phyloP scores from a whole-genome alignment of 2,113 vertebrate species.

The Nesoenas mayeri region DNA sequence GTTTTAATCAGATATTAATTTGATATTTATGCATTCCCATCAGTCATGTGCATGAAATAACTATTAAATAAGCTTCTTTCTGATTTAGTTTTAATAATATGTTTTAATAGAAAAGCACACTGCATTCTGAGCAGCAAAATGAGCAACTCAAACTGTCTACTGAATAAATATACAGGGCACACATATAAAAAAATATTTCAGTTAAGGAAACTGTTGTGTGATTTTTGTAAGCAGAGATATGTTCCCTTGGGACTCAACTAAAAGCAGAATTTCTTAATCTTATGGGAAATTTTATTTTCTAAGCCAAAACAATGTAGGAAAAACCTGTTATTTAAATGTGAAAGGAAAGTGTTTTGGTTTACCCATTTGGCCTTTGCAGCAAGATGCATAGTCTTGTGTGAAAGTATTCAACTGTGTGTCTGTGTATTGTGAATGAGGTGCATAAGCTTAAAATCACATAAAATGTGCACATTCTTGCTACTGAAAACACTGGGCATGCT shows the following conservation, averaged over 20 bases:
- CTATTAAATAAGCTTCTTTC: constrained; percentile 56
- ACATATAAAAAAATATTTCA: constrained; percentile 39
- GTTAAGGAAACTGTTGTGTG: constrained; percentile 32
- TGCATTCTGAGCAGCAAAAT: constrained; percentile 48
- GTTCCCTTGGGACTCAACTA: constrained; percentile 23
- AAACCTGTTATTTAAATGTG: constrained; percentile 21
- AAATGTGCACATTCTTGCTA: background rate
- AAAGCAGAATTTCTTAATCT: constrained; percentile 62
- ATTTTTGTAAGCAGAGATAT: constrained; percentile 56
- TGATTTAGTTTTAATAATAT: constrained; percentile 44
- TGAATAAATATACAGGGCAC: constrained; percentile 43
- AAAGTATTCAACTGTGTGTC: background rate
- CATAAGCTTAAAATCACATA: background rate
- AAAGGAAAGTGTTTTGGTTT: constrained; percentile 37
- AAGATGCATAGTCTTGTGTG: background rate
- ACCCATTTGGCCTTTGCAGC: constrained; percentile 27
- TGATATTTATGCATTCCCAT: constrained; percentile 44
- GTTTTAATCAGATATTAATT: constrained; percentile 62
- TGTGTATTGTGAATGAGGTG: background rate
- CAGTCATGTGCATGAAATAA: constrained; percentile 41
- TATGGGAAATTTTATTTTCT: constrained; percentile 52
- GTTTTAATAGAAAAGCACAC: constrained; percentile 35
- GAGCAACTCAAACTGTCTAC: constrained; percentile 45
- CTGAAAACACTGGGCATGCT: background rate
- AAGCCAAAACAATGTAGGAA: constrained; percentile 34